Conservation (phyloP, 2,113 vertebrate genomes). For the Seriola rivoliana region DNA sequence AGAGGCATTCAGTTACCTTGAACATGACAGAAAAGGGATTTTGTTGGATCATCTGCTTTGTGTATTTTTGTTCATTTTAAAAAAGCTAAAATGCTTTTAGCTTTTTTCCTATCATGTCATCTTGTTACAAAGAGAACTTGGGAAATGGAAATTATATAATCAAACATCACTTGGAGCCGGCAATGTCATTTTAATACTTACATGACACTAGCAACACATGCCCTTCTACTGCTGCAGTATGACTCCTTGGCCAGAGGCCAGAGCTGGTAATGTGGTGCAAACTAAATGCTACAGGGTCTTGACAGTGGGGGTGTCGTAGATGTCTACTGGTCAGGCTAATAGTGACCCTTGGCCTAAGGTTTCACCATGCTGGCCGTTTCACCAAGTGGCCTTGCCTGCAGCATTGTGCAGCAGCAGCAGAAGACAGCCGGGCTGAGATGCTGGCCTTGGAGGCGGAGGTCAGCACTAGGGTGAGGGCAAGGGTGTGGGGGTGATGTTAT, state of each 20-base stretch:
- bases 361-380: constrained; percentile 88
- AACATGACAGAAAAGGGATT: background rate
- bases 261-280: constrained; percentile 27
- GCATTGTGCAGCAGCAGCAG: constrained; percentile 86
- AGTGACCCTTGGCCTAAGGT: constrained; percentile 87
- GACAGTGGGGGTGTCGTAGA: constrained; percentile 58
- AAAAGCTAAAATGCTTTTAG: background rate
- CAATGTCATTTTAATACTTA: background rate
- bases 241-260: constrained; percentile 7
- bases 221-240: constrained; percentile 3
- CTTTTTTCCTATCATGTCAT: background rate
- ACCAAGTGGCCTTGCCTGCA: constrained; percentile 87
- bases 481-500: constrained; percentile 85
- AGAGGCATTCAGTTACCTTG: background rate
- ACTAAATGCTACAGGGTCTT: constrained; percentile 22
- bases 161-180: constrained; percentile 5
- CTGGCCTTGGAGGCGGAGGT: constrained; percentile 89
- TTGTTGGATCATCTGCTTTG: background rate
- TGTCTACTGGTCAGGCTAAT: constrained; percentile 75
- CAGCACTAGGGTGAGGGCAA: constrained; percentile 86
- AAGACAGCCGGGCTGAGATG: constrained; percentile 87
- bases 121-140: background rate
- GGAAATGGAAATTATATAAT: background rate
- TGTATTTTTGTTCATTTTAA: background rate
- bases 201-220: background rate